Evolutionary conservation across 2,113 vertebrate species (phyloP).

Genomic region (Coturnix japonica): DNA sequence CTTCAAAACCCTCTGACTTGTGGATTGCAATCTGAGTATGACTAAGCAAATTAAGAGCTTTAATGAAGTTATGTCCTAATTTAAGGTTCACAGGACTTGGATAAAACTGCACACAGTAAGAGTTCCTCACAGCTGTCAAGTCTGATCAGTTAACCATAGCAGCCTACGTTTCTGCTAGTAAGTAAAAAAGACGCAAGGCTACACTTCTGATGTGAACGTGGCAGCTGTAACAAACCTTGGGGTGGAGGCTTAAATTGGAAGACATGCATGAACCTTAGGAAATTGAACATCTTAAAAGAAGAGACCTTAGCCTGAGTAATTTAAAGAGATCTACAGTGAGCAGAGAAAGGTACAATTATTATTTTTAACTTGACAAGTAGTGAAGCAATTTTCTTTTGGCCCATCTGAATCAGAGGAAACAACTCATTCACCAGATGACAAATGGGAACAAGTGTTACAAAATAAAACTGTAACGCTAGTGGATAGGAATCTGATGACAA

Average conservation of each 20-base stretch:
- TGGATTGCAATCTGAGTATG: neutral
- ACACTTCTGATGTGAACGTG: neutral
- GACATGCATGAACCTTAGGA: neutral
- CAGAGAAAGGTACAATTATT: neutral
- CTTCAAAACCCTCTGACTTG: neutral
- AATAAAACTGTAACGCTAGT: neutral
- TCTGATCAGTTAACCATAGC: neutral
- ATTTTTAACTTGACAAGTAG: neutral
- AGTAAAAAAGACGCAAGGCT: neutral
- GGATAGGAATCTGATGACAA: neutral
- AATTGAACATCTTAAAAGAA: neutral
- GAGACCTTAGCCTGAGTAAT: neutral
- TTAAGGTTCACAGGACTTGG: neutral
- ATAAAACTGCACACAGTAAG: neutral
- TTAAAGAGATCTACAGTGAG: neutral
- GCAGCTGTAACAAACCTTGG: neutral
- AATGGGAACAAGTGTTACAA: neutral
- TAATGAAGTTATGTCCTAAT: neutral
- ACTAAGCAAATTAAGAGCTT: neutral
- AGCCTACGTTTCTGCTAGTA: neutral
- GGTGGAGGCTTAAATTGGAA: neutral
- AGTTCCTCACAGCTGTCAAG: neutral
- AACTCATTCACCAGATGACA: neutral
- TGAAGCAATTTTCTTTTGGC: neutral
- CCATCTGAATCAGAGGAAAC: neutral